Percentiles rank a stretch among this genome's conserved stretches.
Evolutionary conservation across 2,888 invertebrate genomes (phyloP).

Genomic region (Nomada lathburiana): DNA sequence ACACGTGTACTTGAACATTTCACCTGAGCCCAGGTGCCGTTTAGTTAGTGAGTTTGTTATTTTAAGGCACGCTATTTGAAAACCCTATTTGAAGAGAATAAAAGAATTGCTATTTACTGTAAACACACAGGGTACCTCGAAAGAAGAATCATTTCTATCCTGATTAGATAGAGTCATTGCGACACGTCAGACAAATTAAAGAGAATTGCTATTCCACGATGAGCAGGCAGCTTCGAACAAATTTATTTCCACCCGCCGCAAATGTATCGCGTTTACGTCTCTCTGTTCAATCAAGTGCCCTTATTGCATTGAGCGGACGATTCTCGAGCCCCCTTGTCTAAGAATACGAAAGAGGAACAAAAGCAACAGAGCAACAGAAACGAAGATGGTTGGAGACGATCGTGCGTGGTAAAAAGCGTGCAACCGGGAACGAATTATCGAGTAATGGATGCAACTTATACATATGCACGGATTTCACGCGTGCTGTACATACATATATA

Average conservation of each 20-base stretch:
- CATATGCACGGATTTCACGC: constrained; percentile 52
- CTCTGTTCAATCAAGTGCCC: constrained; percentile 81
- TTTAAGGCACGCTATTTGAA: too few species aligned
- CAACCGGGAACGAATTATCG: constrained; percentile 42
- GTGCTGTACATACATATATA: constrained; percentile 80
- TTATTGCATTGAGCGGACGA: constrained; percentile 78
- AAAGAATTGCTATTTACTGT: not conserved
- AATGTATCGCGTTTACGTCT: constrained; percentile 36
- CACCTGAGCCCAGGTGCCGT: too few species aligned
- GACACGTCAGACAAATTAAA: too few species aligned
- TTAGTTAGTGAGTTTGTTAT: too few species aligned
- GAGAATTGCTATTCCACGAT: too few species aligned
- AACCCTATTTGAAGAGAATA: not conserved
- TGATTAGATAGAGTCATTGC: too few species aligned
- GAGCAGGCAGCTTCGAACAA: constrained; percentile 15
- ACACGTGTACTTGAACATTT: too few species aligned
- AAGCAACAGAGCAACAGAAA: not conserved
- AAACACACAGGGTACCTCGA: not conserved
- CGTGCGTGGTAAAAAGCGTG: constrained; percentile 37
- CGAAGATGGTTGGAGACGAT: constrained; percentile 14
- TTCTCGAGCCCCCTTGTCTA: constrained; percentile 60
- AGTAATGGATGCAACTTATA: constrained; percentile 39
- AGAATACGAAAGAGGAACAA: constrained; percentile 3
- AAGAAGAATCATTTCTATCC: not conserved
- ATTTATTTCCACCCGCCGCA: constrained; percentile 32